Evolutionary conservation across 2,113 vertebrate species (phyloP).

Genomic region (Desmodus rotundus): DNA sequence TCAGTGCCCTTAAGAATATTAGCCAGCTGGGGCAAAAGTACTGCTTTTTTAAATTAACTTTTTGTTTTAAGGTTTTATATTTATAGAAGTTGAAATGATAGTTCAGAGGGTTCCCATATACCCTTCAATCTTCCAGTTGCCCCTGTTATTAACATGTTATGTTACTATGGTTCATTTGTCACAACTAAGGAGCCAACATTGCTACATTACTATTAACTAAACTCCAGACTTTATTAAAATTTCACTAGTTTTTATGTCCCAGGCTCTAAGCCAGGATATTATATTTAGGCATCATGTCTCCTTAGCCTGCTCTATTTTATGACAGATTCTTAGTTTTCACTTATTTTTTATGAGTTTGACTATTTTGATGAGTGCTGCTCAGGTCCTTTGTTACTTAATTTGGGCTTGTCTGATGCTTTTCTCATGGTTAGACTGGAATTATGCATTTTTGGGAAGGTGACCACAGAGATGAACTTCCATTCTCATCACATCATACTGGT

Average conservation of each 20-base stretch:
- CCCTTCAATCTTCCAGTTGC: neutral
- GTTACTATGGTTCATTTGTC: neutral
- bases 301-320: neutral
- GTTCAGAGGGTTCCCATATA: neutral
- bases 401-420: neutral
- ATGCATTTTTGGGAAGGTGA: neutral
- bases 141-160: neutral
- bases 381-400: neutral
- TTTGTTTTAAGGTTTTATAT: neutral
- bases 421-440: neutral
- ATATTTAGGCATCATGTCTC: neutral
- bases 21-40: neutral
- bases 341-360: neutral
- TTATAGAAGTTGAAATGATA: neutral
- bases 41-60: neutral
- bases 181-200: neutral
- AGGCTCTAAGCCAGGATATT: neutral
- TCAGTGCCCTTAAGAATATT: neutral
- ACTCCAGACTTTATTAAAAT: neutral
- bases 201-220: neutral
- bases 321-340: neutral
- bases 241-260: neutral
- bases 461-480: neutral
- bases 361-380: neutral
- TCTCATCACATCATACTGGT: neutral